A percentile compares a stretch with the other conserved stretches of the same genome.
These are phyloP conservation scores for Drepana arcuata DNA, from an alignment of 1,140 invertebrate species.

Conservation along the genomic window DNA sequence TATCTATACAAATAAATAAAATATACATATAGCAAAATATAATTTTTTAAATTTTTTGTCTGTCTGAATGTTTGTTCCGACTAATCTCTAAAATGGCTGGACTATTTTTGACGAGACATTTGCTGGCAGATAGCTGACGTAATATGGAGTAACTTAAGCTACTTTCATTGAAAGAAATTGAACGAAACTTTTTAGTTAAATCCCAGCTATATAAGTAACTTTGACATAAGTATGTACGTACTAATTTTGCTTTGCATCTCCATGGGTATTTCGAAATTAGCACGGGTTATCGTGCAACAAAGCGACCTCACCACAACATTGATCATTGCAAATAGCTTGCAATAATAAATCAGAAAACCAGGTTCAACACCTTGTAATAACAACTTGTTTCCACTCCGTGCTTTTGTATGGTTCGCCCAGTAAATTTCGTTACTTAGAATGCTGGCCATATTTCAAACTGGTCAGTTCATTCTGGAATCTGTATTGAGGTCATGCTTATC, in stretches of 20 bases:
- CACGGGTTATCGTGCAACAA: constrained; percentile 20
- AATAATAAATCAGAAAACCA: constrained; percentile 37
- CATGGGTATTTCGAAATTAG: constrained; percentile 13
- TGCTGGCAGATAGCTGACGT: too few relatives aligned
- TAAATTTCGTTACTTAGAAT: constrained; percentile 36
- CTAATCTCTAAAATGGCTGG: too few relatives aligned
- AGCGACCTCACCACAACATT: constrained; percentile 25
- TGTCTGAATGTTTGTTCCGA: too few relatives aligned
- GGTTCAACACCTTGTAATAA: constrained; percentile 41
- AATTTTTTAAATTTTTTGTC: too few relatives aligned
- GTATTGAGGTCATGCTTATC: constrained; percentile 26
- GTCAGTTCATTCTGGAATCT: constrained; percentile 20
- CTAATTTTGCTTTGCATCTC: constrained; percentile 8
- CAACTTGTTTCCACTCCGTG: constrained; percentile 29
- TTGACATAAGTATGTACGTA: neutral
- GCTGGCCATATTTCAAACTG: constrained; percentile 21
- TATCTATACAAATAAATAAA: too few relatives aligned
- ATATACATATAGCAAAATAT: too few relatives aligned
- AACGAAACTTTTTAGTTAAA: too few relatives aligned
- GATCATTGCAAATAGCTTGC: constrained; percentile 28
- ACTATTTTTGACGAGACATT: too few relatives aligned
- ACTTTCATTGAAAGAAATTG: too few relatives aligned
- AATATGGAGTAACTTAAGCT: too few relatives aligned
- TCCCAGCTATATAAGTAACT: too few relatives aligned
- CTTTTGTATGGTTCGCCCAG: constrained; percentile 25